A percentile compares a stretch with the other conserved stretches of the same genome.
phyloP scores from a whole-genome alignment of 2,113 vertebrate genomes.

The Urocolius indicus region DNA sequence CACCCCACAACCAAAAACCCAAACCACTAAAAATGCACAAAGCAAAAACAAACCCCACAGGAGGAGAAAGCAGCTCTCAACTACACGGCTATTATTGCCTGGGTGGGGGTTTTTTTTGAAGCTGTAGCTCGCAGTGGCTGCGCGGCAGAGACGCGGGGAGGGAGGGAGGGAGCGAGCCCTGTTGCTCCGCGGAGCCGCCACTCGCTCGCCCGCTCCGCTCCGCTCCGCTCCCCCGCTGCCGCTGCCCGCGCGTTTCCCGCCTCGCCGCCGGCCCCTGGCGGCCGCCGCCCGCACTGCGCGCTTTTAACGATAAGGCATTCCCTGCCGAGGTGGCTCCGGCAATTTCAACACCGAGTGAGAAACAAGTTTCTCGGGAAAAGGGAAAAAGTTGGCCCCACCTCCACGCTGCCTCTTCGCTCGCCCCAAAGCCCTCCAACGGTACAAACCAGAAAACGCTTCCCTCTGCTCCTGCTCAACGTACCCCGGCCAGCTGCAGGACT shows the following conservation, averaged over 20 bases:
- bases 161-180: not conserved
- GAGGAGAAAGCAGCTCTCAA: not conserved
- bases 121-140: not conserved
- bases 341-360: not conserved
- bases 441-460: not conserved
- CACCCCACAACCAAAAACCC: not conserved
- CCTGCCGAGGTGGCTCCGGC: fast-evolving
- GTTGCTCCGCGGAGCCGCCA: conserved; percentile 68
- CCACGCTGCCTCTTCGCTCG: not conserved
- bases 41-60: not conserved
- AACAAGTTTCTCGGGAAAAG: not conserved
- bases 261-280: conserved; percentile 73
- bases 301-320: not conserved
- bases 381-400: not conserved
- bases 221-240: conserved; percentile 7
- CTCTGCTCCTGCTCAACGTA: not conserved
- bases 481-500: not conserved
- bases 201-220: not conserved
- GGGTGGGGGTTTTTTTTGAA: fast-evolving
- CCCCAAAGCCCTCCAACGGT: not conserved
- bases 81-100: not conserved
- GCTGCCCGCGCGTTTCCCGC: conserved; percentile 19
- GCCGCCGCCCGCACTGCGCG: conserved; percentile 68
- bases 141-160: not conserved
- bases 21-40: too few species aligned